phyloP scores from a whole-genome alignment of 2,797 vertebrate genomes.

The Clamator glandarius region DNA sequence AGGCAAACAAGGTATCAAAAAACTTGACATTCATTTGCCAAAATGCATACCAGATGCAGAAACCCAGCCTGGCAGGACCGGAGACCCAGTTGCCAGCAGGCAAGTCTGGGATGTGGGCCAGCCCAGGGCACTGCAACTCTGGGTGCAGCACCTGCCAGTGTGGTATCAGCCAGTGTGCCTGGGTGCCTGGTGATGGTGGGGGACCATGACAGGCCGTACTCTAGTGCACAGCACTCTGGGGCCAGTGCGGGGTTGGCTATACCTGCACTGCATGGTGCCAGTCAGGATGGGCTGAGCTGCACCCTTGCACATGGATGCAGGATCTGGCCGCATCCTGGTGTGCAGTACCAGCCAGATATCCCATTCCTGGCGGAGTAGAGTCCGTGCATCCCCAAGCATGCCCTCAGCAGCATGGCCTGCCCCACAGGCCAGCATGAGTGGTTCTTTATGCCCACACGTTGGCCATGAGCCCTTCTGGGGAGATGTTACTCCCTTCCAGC shows the following conservation, averaged over 20 bases:
- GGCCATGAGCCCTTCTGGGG: neutral
- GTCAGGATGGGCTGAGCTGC: neutral
- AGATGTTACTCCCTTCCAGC: neutral
- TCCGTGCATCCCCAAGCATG: neutral
- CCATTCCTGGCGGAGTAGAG: neutral
- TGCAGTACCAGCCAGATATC: neutral
- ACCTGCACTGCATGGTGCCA: fast-evolving
- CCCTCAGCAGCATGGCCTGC: neutral
- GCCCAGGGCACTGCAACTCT: neutral
- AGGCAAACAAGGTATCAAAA: neutral
- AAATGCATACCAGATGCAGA: neutral
- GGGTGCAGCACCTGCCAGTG: neutral
- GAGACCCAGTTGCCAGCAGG: fast-evolving
- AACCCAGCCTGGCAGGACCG: neutral
- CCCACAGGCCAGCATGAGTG: neutral
- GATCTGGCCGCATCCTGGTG: fast-evolving
- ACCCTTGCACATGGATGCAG: neutral
- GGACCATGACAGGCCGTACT: neutral
- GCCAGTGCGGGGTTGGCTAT: neutral
- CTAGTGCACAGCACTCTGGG: fast-evolving
- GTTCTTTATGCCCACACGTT: neutral
- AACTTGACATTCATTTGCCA: neutral
- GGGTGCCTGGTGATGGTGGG: neutral
- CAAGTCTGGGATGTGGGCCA: neutral
- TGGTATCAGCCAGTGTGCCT: neutral